These are phyloP conservation scores for Nomada fabriciana DNA, from an alignment of 2,888 invertebrate genomes.

Conservation along the genomic window DNA sequence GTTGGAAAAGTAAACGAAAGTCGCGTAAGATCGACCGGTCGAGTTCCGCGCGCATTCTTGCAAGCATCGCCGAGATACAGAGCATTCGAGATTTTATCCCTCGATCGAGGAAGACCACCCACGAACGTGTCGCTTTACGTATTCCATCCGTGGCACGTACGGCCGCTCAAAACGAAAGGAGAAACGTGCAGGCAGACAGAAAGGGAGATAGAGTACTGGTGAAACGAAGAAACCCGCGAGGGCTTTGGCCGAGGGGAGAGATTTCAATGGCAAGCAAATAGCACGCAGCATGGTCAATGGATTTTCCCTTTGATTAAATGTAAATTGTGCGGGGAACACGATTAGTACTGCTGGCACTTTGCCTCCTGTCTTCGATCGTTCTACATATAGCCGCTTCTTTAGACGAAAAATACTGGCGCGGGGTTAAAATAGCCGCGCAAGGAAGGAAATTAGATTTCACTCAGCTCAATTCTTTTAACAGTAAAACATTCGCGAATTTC, in stretches of 20 bases:
- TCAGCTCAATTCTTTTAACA: background rate
- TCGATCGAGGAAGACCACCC: conserved; percentile 34
- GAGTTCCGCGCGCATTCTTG: conserved; percentile 26
- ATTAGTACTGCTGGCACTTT: conserved; percentile 81
- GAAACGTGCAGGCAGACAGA: conserved; percentile 20
- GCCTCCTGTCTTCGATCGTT: conserved; percentile 68
- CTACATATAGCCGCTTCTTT: conserved; percentile 43
- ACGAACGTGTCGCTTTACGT: conserved; percentile 76
- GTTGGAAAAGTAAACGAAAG: conserved; percentile 1
- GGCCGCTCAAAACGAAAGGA: conserved; percentile 37
- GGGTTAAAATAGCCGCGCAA: background rate
- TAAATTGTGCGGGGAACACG: conserved; percentile 83
- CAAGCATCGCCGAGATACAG: conserved; percentile 36
- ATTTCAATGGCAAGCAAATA: conserved; percentile 83
- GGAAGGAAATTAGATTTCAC: background rate
- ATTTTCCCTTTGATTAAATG: conserved; percentile 84
- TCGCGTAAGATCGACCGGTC: background rate
- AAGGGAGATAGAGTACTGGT: conserved; percentile 16
- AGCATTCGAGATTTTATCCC: conserved; percentile 31
- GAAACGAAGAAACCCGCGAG: conserved; percentile 21
- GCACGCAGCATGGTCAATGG: conserved; percentile 81
- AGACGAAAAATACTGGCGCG: conserved; percentile 9
- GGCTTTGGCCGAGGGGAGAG: conserved; percentile 48
- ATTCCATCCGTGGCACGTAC: conserved; percentile 76
- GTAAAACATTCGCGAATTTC: too few species aligned